Evolutionary conservation across 2,888 invertebrate genomes (phyloP), one percentile per base, ranked within the genome.

Genomic region (Hoplodrina blanda): DNA sequence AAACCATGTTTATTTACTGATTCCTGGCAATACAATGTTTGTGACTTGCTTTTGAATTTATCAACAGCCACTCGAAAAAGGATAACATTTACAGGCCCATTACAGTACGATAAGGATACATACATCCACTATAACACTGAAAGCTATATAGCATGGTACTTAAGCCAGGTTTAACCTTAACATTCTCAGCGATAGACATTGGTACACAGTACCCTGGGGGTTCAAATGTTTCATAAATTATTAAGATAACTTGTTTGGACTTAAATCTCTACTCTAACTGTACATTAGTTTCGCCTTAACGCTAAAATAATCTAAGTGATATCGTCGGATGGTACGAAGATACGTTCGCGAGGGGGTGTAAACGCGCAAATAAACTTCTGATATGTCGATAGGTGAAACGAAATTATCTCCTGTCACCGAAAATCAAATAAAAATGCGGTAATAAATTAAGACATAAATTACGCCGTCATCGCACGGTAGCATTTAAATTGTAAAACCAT

Each of bases 1-100:
- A 97, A 97, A 97, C 97, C 97, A 97, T 97, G 96, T 97, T 97
- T 96, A 95, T 96, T 97, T 95, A 96, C 96, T 96, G 96, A 96
- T 96, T 96, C 97, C 97, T 96, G 96, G 95, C 96, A 95, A 94
- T 95, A 96, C 95, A 96, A 93, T 91, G 90, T 93, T 94, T 92
- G 93, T 92, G 95, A 94, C 94, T 92, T 88, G 90, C 92, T 91
- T 88, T 87, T 77, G 87, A 89, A 90, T 85, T 89, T 86, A 85
- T 86, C 86, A 86, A 84, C 85, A 87, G 91, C 90, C 91, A 92
- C 90, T 86, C 75, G 80, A 86, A 80, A 87, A 85, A 90, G 88
- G 83, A 81, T 84, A 87, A 89, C 80, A 88, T 88, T 85, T 84
- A 88, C 85, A 89, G 90, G 86, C 87, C 82, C 83, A 80, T 86